Evolutionary conservation across 2,797 vertebrate species (phyloP), one percentile per base, ranked within the genome.

Genomic region (Pempheris klunzingeri): DNA sequence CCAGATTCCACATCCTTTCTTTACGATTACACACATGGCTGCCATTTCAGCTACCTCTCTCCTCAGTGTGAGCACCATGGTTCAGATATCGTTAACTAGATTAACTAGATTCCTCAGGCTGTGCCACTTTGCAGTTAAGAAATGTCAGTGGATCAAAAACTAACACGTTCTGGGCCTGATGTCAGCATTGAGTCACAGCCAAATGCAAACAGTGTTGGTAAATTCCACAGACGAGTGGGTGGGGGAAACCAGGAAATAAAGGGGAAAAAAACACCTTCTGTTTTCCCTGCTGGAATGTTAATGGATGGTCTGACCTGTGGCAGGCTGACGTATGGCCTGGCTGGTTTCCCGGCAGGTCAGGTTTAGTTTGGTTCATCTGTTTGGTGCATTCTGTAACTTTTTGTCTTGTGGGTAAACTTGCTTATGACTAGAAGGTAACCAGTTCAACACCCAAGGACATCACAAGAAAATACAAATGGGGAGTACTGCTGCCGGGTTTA

Each of bases 201-300:
- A 83, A 76, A 78, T 60, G 71, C 78, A 85, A 83, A 86, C 77
- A 81, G 57, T 79, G 85, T 58, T 75, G 75, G 80, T 88, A 85
- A 84, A 91, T 91, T 89, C 88, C 89, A 60, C 53, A 67, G 66
- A 12, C 67, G 57, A 58, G 53, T 1, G 30, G 28, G 30, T 7
- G 18, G 38, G 67, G n/a, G 54, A 12, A 24, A 1, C 83, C 62
- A 76, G 86, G 90, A 90, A 93, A 90, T 79, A 75, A 41, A 73
- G 74, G 52, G 60, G 4, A 38, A 57, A 81, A 74, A 85, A 83
- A 78, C 77, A 88, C 84, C 69, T 80, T 90, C 78, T 90, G 84
- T 88, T 92, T 88, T 87, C 60, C 39, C 71, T 71, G 72, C 80
- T 82, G 90, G 91, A 90, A 93, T 93, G 89, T 90, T 90, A 90